Evolutionary conservation across 2,113 vertebrate species (phyloP), one percentile per base, ranked within the genome.

Genomic region (Burhinus oedicnemus): DNA sequence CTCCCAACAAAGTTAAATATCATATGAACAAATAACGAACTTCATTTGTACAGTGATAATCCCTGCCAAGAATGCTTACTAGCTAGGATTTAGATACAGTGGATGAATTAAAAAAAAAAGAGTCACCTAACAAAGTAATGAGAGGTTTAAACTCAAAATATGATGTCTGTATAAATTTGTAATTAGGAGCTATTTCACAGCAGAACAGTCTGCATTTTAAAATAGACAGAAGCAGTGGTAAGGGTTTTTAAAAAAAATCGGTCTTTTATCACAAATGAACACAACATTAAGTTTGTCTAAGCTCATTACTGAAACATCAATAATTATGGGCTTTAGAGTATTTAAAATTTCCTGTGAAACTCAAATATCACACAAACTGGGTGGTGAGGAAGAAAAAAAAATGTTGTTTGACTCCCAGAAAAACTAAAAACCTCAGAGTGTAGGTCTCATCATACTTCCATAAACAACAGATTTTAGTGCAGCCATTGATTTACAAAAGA

Each of bases 401-500:
- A 58, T 2, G 1, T 8, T 49, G 9, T 64, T 30, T 44, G 29
- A 51, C 26, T 94, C 30, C 15, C 61, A 81, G 36, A 42, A 74
- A 64, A 72, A 61, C 9, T 27, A 19, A 79, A 90, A 91, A 15
- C 22, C 55, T 90, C 65, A 68, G 36, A 78, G 47, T 11, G 34
- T 4, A 72, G 22, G 18, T 51, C 75, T 79, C 25, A 30, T 27
- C 16, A 7, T 25, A 40, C 32, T 93, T 85, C 36, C 70, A 72
- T 23, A 93, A 91, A 90, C 54, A 96, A 87, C 36, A 71, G 78
- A 60, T 72, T 83, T 74, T 54, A 91, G 55, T 4, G 13, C 15
- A 78, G 55, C 14, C 64, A 80, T 42, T 75, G 75, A 83, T 92
- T 87, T 90, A 84, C 54, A 74, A 60, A 95, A 94, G 47, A 95